Evolutionary conservation across 2,113 vertebrate genomes (phyloP).

Genomic region (Antechinus flavipes): DNA sequence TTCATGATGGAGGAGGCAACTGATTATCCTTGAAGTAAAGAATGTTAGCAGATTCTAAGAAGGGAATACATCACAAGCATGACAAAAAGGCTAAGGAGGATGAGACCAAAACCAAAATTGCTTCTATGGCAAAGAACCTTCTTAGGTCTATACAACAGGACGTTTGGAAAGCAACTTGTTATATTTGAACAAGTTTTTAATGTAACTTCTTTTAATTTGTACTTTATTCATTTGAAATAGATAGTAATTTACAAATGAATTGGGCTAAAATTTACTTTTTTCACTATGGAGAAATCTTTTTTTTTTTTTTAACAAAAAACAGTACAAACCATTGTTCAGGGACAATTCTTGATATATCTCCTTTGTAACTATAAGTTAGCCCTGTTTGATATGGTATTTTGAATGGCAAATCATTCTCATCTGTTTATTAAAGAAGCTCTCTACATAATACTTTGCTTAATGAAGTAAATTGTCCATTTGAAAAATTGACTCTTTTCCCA

Average conservation of each 20-base stretch:
- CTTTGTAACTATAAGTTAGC: neutral
- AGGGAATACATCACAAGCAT: neutral
- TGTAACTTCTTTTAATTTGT: neutral
- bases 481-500: neutral
- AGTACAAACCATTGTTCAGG: neutral
- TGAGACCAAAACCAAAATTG: neutral
- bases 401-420: neutral
- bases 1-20: neutral
- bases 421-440: neutral
- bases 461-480: neutral
- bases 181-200: neutral
- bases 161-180: neutral
- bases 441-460: neutral
- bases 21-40: neutral
- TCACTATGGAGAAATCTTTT: neutral
- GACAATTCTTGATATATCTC: neutral
- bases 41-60: neutral
- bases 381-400: neutral
- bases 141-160: neutral
- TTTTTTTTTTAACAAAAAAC: neutral
- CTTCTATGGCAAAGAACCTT: neutral
- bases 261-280: neutral
- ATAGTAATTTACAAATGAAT: neutral
- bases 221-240: neutral
- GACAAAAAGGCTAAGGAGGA: neutral